Percentiles rank a stretch among this genome's conserved stretches.
Conservation (phyloP, 2,797 vertebrate species). For the Neosilurus hyrtlii region DNA sequence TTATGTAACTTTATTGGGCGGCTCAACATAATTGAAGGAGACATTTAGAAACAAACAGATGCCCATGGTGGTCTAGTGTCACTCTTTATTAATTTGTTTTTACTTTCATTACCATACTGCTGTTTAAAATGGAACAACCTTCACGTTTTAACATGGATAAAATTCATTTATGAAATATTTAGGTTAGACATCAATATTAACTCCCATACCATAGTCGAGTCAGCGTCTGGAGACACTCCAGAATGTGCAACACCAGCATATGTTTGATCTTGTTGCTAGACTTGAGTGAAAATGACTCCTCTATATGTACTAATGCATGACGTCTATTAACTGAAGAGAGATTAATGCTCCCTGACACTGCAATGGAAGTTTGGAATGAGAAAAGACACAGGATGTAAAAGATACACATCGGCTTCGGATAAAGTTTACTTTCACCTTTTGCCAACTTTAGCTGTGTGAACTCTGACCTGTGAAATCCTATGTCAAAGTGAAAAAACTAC, state of each 20-base stretch:
- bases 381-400: neutral
- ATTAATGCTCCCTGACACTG: neutral
- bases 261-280: neutral
- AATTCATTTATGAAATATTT: neutral
- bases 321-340: neutral
- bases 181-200: neutral
- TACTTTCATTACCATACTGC: conserved; percentile 2
- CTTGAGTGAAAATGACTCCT: neutral
- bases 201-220: neutral
- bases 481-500: neutral
- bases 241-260: neutral
- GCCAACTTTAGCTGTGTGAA: neutral
- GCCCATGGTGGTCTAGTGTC: neutral
- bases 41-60: neutral
- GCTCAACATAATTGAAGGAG: neutral
- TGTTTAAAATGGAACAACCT: neutral
- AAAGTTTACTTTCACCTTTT: neutral
- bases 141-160: neutral
- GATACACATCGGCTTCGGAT: neutral
- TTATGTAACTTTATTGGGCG: neutral
- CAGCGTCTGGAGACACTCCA: neutral
- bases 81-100: neutral
- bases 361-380: neutral
- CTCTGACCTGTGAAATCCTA: neutral
- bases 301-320: neutral